Conservation (phyloP, 2,797 vertebrate genomes). For the Melanotaenia boesemani region DNA sequence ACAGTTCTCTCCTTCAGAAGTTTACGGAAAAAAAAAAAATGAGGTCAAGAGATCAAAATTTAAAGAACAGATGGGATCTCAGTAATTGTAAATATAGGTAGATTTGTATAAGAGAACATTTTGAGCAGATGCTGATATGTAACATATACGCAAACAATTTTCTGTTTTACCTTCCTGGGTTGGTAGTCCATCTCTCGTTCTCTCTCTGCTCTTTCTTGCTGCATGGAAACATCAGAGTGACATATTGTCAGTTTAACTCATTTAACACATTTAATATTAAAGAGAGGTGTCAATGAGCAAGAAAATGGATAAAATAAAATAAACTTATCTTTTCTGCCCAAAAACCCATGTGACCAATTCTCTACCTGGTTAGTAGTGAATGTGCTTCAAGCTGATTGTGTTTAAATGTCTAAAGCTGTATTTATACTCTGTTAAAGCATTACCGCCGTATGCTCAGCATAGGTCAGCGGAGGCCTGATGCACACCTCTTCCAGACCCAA, state of each 20-base stretch:
- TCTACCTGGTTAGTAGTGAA: not conserved
- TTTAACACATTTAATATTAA: conserved; percentile 6
- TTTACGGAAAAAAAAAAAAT: conserved; percentile 26
- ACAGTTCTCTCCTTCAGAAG: conserved; percentile 68
- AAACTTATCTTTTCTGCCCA: not conserved
- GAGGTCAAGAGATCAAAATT: not conserved
- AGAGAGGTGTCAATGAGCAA: not conserved
- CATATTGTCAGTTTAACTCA: conserved; percentile 41
- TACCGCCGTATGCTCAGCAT: too few species aligned
- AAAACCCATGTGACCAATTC: not conserved
- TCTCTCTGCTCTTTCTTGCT: conserved; percentile 83
- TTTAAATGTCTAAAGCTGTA: not conserved
- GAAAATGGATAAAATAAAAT: not conserved
- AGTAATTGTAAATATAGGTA: conserved; percentile 14
- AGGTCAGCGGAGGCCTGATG: too few species aligned
- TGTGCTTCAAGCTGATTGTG: not conserved
- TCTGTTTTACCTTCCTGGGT: conserved; percentile 79
- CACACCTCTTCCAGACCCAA: too few species aligned
- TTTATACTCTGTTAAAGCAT: too few species aligned
- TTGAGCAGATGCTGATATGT: conserved; percentile 6
- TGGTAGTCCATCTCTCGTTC: conserved; percentile 79
- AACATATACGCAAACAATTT: conserved; percentile 27
- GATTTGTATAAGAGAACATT: not conserved
- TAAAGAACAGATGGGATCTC: not conserved
- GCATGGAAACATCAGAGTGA: conserved; percentile 63